Evolutionary conservation across 2,113 vertebrate genomes (phyloP).

Genomic region (Ptilorrhoa leucosticta): DNA sequence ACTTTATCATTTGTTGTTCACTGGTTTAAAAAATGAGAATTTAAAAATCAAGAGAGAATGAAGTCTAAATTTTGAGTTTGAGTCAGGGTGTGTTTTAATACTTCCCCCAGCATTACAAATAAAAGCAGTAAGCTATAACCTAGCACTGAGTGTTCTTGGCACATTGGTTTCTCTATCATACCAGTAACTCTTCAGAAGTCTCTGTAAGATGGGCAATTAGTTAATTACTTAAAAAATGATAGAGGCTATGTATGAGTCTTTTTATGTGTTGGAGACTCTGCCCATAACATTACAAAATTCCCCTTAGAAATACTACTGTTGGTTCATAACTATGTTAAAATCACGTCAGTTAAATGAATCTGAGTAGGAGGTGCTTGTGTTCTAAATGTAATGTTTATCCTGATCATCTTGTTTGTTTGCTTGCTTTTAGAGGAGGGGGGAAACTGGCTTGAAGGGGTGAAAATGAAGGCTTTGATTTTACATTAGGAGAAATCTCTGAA

Average conservation of each 20-base stretch:
- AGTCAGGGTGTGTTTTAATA: background rate
- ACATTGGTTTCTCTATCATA: rapidly evolving
- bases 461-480: background rate
- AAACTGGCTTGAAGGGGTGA: background rate
- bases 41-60: background rate
- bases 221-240: background rate
- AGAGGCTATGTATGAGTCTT: background rate
- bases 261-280: background rate
- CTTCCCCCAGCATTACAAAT: background rate
- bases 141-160: background rate
- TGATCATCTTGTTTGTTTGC: background rate
- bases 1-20: background rate
- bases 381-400: background rate
- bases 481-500: background rate
- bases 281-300: background rate
- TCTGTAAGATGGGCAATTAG: background rate
- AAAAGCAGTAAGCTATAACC: background rate
- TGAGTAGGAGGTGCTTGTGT: background rate
- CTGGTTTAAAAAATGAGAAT: background rate
- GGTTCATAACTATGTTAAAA: background rate
- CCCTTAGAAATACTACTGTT: background rate
- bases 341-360: background rate
- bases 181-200: background rate
- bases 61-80: background rate
- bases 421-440: background rate